phyloP scores from a whole-genome alignment of 2,888 invertebrate genomes.

The Leptopterna dolabrata region DNA sequence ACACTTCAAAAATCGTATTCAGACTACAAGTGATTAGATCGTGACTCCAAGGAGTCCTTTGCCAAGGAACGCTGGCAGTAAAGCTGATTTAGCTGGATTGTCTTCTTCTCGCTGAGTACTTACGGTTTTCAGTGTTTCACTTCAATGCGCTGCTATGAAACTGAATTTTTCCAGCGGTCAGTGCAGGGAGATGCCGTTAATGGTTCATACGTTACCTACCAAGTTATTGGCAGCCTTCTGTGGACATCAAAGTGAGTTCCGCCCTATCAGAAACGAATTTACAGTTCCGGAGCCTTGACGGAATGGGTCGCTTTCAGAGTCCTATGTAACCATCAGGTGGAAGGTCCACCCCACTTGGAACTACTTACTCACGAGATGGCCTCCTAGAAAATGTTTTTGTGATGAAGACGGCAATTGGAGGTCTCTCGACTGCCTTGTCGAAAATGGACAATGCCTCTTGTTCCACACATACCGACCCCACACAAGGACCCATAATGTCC shows the following conservation, averaged over 20 bases:
- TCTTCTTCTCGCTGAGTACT: background rate
- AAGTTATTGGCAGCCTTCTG: background rate
- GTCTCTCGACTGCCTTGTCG: background rate
- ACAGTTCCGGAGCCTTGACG: background rate
- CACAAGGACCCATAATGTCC: background rate
- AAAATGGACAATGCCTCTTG: conserved; percentile 4
- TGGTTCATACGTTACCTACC: too few species aligned
- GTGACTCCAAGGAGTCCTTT: background rate
- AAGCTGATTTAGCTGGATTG: background rate
- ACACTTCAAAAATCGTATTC: background rate
- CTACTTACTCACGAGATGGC: background rate
- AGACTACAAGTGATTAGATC: background rate
- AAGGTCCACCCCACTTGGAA: background rate
- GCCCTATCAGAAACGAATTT: background rate
- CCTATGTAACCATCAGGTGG: background rate
- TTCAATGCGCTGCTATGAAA: background rate
- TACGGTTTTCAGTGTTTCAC: background rate
- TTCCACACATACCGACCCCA: background rate
- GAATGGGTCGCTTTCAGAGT: background rate
- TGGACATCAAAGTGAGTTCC: background rate
- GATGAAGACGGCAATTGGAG: background rate
- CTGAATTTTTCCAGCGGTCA: background rate
- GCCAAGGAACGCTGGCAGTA: background rate
- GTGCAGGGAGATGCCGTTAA: background rate
- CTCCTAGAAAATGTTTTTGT: background rate